Base-by-base conservation (phyloP, 1,140 invertebrate species). In the Panagrolaimus sp. region DNA sequence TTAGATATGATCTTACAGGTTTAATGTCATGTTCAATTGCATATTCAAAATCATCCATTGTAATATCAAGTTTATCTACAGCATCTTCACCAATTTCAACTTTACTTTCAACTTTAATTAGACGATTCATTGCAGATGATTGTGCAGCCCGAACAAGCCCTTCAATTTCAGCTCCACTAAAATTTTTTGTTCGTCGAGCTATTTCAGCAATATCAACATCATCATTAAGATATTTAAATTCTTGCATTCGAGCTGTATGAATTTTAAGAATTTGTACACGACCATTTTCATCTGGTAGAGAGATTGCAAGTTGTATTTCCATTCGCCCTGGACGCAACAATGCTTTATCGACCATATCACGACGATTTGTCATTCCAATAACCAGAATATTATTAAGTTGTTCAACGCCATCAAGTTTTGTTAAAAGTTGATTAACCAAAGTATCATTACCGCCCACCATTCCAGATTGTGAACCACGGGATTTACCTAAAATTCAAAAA, bases 291-390 rank as follows among this genome's bases (percentile, higher is more conserved):
- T 98, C 92, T 0, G 96, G 96, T 66, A 99, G 85, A 78, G 92
- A 91, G 75, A 99, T 98, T 87, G 98, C 95, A 89, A 98, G 93
- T 87, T 98, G 95, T 9, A 98, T 93, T 84, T 98, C 96, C 16
- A 99, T 87, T 82, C 96, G 87, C 46, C 96, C 96, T 45, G 96
- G 96, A 85, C 96, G 88, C 61, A 98, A 83, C 13, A 99, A 85
- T 20, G 96, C 96, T 80, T 98, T 96, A 83, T 99, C 96, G 80
- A 99, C 99, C 95, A 99, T 98, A 83, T 99, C 96, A 67, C 90
- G 88, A 77, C 96, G 87, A 84, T 98, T 98, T 38, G 87, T 88
- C 87, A 88, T 88, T 64, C 87, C 96, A 84, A 99, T 99, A 14
- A 99, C 92, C 1, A 99, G 87, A 79, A 99, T 98, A 83, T 99